These are phyloP conservation scores for Bombus turneri DNA, from an alignment of 1,140 invertebrate species.

Conservation along the genomic window DNA sequence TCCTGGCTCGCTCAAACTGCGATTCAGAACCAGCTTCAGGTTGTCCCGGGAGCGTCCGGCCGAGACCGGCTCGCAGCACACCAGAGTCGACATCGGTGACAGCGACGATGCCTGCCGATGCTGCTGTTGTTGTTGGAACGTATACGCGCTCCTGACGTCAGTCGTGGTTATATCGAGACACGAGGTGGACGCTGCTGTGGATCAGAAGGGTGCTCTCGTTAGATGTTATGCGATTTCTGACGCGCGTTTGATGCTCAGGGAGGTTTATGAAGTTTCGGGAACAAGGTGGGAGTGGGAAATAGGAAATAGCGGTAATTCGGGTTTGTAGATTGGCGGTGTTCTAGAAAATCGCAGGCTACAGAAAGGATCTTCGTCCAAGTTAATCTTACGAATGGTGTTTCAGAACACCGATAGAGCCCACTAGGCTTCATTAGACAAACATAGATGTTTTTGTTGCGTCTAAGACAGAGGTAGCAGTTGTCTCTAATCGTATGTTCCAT, in stretches of 20 bases:
- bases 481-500: neutral
- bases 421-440: neutral
- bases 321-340: neutral
- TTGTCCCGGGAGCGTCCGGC: slow-evolving; percentile 83
- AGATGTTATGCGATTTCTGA: neutral
- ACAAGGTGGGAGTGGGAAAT: neutral
- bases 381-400: neutral
- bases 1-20: slow-evolving; percentile 85
- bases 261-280: neutral
- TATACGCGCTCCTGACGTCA: slow-evolving; percentile 56
- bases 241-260: neutral
- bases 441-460: neutral
- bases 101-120: slow-evolving; percentile 13
- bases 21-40: slow-evolving; percentile 84
- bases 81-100: slow-evolving; percentile 78
- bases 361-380: neutral
- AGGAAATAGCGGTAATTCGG: neutral
- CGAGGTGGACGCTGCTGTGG: slow-evolving; percentile 43
- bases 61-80: slow-evolving; percentile 82
- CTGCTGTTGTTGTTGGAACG: slow-evolving; percentile 25
- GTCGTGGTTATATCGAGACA: slow-evolving; percentile 63
- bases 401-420: neutral
- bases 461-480: neutral
- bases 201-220: slow-evolving; percentile 36
- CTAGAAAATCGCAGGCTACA: neutral